Evolutionary conservation across 1,140 invertebrate genomes (phyloP), one percentile per base, ranked within the genome.

Genomic region (Microplitis demolitor): DNA sequence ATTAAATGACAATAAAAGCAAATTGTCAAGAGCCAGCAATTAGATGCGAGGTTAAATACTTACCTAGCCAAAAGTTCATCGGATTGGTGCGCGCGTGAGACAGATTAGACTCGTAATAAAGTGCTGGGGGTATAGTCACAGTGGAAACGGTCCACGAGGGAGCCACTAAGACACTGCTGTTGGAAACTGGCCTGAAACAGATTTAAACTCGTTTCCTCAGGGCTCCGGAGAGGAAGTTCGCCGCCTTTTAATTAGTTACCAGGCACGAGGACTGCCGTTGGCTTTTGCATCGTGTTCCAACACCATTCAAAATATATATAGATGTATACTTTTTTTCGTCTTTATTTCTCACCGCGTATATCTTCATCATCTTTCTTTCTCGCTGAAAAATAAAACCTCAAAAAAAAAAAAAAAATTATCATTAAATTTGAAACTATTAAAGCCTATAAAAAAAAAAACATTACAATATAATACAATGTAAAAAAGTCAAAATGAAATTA

Each of bases 191-290:
- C 79, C 78, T 81, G 85, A 86, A 87, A 87, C 84, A 86, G 85
- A 87, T 87, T 86, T 87, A 86, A 87, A 86, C 85, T 87, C 83
- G 84, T 82, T 83, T 82, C 80, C 84, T 84, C 80, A 61, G 78
- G 77, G 77, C 78, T 75, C 76, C 16, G 14, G 50, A 67, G 66
- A 72, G 54, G 39, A 85, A 85, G 71, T 85, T 84, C 80, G 77
- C 78, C 80, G 80, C 84, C 81, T 86, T 87, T 87, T 87, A 87
- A 87, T 86, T 86, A 86, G 83, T 81, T 76, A 71, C 37, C 56
- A 64, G 73, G 75, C 69, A 68, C 74, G 60, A 66, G 71, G 67
- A 72, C 53, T 67, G 71, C 63, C 53, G 67, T 39, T 8, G 68
- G 54, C 50, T 14, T 58, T 24, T 16, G 4, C 9, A 16, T 13